Percentiles rank a stretch among this genome's conserved stretches.
phyloP scores from a whole-genome alignment of 2,797 vertebrate genomes.

The Mormyrus hasselquistii region DNA sequence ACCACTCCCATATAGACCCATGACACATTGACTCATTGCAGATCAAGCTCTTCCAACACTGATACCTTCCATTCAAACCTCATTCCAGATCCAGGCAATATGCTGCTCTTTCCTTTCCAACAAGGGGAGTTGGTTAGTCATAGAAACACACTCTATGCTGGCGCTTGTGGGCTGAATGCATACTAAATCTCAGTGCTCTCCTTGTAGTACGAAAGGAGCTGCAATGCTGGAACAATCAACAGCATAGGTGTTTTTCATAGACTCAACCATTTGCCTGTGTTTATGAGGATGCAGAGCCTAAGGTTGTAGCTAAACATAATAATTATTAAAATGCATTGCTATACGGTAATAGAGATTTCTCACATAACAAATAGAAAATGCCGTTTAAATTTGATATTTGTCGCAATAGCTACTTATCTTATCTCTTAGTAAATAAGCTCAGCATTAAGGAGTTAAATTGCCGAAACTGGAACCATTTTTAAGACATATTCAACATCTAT shows the following conservation, averaged over 20 bases:
- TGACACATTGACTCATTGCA: neutral
- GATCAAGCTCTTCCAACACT: neutral
- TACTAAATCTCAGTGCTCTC: neutral
- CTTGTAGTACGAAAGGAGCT: neutral
- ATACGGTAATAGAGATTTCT: neutral
- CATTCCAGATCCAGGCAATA: neutral
- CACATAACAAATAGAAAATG: neutral
- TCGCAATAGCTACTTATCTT: neutral
- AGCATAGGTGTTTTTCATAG: neutral
- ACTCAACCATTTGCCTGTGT: neutral
- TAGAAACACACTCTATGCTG: neutral
- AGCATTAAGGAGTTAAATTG: neutral
- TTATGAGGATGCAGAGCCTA: neutral
- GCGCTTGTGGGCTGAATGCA: neutral
- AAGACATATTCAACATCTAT: neutral
- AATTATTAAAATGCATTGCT: neutral
- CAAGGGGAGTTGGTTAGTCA: neutral
- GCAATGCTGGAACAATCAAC: neutral
- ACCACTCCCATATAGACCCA: neutral
- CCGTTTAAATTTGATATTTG: neutral
- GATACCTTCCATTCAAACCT: neutral
- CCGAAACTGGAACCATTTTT: neutral
- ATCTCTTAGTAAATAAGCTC: neutral
- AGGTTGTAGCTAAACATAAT: neutral
- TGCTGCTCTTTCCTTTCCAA: neutral